phyloP scores from a whole-genome alignment of 2,113 vertebrate species.

The Malurus alboscapulatus region DNA sequence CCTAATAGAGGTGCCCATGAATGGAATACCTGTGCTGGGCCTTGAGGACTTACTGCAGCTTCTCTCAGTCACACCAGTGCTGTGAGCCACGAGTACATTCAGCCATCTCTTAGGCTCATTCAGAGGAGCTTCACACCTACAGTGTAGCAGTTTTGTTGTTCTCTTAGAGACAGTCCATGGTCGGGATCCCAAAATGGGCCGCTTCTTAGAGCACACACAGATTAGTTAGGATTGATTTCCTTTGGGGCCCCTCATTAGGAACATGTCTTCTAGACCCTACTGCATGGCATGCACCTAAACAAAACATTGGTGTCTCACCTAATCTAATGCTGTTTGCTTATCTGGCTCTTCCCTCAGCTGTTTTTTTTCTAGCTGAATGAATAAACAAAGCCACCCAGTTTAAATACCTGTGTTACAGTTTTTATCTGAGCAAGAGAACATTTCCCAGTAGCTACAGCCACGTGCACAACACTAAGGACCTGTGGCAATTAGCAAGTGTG shows the following conservation, averaged over 20 bases:
- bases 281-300: neutral
- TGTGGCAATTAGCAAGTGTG: slow-evolving; percentile 23
- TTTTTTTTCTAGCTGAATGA: neutral
- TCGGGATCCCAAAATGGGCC: neutral
- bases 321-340: neutral
- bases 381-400: slow-evolving; percentile 54
- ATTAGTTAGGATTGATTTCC: neutral
- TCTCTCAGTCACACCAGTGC: neutral
- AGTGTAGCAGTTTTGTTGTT: neutral
- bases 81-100: neutral
- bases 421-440: slow-evolving; percentile 33
- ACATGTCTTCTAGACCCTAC: neutral
- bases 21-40: neutral
- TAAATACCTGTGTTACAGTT: slow-evolving; percentile 28
- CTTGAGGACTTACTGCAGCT: neutral
- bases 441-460: slow-evolving; percentile 35
- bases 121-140: neutral
- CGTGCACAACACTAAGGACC: neutral
- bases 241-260: neutral
- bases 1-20: neutral
- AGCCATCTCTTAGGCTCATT: neutral
- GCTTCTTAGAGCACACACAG: neutral
- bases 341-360: slow-evolving; percentile 1
- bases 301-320: neutral
- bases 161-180: neutral